phyloP scores from a whole-genome alignment of 2,888 invertebrate genomes.

The Ophioninae sp. region DNA sequence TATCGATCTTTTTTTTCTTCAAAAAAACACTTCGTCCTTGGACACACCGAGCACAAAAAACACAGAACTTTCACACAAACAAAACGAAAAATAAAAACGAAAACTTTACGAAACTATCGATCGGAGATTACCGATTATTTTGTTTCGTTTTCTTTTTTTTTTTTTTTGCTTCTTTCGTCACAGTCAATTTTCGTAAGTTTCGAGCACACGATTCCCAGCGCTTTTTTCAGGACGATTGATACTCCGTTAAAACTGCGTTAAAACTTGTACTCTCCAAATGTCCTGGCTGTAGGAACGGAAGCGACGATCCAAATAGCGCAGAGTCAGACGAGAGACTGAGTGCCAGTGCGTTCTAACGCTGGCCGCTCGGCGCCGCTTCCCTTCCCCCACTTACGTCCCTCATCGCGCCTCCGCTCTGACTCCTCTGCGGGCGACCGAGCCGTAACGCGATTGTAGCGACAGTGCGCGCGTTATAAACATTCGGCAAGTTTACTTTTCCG shows the following conservation, averaged over 20 bases:
- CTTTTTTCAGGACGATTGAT: conserved; percentile 3
- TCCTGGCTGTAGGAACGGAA: conserved; percentile 1
- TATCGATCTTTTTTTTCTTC: conserved; percentile 8
- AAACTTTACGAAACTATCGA: neutral
- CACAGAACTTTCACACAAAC: conserved; percentile 37
- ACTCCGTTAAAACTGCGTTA: conserved; percentile 6
- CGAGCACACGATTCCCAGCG: neutral
- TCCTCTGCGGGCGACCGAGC: conserved; percentile 5
- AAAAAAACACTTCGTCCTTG: conserved; percentile 14
- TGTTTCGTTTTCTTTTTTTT: neutral
- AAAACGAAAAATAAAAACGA: conserved; percentile 6
- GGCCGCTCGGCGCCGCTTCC: conserved; percentile 17
- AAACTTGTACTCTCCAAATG: neutral
- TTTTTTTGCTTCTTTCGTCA: neutral
- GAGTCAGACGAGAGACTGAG: conserved; percentile 64
- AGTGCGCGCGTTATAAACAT: conserved; percentile 48
- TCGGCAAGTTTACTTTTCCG: conserved; percentile 10
- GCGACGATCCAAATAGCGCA: conserved; percentile 57
- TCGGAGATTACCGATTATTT: neutral
- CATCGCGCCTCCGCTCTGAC: conserved; percentile 9
- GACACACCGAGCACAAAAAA: conserved; percentile 23
- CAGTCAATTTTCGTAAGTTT: neutral
- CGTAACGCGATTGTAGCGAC: conserved; percentile 56
- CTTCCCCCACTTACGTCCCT: conserved; percentile 15
- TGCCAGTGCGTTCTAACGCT: conserved; percentile 53